Evolutionary conservation across 2,797 vertebrate genomes (phyloP).

Genomic region (Onychomys leucogaster): DNA sequence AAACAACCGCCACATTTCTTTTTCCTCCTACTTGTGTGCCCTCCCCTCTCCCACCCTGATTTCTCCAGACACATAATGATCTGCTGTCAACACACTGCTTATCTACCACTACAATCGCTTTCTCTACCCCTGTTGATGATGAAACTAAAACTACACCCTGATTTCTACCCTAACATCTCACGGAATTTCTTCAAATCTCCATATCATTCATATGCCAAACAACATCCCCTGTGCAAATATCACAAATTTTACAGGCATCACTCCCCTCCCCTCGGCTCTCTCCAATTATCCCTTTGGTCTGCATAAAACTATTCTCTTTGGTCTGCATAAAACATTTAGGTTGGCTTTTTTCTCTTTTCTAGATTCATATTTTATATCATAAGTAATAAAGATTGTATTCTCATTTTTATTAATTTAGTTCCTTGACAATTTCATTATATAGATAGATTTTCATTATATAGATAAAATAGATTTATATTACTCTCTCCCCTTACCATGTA

Average conservation of each 20-base stretch:
- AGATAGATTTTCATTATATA: neutral
- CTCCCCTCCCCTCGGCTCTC: neutral
- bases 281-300: neutral
- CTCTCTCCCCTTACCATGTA: neutral
- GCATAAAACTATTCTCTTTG: neutral
- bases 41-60: neutral
- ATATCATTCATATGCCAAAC: neutral
- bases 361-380: neutral
- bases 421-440: neutral
- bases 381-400: neutral
- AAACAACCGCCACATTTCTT: neutral
- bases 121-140: neutral
- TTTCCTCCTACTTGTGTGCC: neutral
- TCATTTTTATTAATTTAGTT: neutral
- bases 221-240: neutral
- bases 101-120: neutral
- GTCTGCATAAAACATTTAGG: constrained; percentile 24
- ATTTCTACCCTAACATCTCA: neutral
- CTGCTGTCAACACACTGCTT: neutral
- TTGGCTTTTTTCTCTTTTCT: constrained; percentile 6
- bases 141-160: neutral
- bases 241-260: neutral
- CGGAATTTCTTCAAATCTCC: neutral
- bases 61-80: neutral
- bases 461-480: neutral